Conservation (phyloP, 2,797 vertebrate genomes). For the Bradypodion pumilum region DNA sequence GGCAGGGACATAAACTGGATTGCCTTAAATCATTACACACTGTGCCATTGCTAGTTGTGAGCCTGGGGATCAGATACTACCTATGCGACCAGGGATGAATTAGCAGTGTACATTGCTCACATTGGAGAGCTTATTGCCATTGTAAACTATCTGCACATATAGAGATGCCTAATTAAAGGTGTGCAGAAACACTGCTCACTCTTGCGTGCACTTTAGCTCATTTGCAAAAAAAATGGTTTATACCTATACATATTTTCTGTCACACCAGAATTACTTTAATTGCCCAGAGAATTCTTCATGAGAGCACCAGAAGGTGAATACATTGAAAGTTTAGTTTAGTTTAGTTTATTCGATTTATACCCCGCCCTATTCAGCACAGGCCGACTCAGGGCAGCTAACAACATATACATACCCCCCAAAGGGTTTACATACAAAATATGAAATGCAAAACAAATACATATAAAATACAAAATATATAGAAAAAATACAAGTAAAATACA, state of each 20-base stretch:
- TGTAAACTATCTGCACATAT: conserved; percentile 25
- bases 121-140: conserved; percentile 1
- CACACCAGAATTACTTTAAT: neutral
- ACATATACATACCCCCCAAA: no score
- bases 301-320: neutral
- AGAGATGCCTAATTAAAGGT: conserved; percentile 40
- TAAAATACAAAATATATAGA: no score
- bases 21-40: conserved; percentile 43
- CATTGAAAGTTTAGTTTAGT: no score
- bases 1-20: neutral
- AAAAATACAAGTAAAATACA: no score
- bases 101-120: conserved; percentile 21
- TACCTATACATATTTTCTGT: neutral
- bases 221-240: neutral
- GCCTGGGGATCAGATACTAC: conserved; percentile 38
- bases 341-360: no score
- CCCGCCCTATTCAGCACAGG: no score
- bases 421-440: no score
- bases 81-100: conserved; percentile 16
- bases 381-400: no score
- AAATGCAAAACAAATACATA: no score
- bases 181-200: neutral
- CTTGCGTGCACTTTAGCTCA: neutral
- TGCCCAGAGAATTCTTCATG: neutral
- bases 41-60: conserved; percentile 14